phyloP scores from a whole-genome alignment of 2,797 vertebrate genomes.

The Falco naumanni region DNA sequence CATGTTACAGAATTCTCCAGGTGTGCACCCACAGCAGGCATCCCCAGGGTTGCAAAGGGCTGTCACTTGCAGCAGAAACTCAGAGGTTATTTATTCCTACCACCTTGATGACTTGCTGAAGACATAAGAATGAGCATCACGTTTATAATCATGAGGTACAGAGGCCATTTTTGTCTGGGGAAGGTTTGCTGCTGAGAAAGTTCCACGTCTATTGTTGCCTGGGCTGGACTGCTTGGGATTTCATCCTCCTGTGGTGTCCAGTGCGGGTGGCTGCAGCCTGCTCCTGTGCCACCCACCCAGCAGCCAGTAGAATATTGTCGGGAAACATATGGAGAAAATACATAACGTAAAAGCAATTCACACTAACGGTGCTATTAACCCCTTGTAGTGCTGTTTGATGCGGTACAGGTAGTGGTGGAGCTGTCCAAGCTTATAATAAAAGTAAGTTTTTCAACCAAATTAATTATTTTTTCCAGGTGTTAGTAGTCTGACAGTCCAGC shows the following conservation, averaged over 20 bases:
- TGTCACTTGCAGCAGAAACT: no score
- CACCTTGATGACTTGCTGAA: neutral
- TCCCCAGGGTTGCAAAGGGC: neutral
- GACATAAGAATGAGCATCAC: neutral
- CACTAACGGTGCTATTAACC: neutral
- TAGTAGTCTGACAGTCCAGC: neutral
- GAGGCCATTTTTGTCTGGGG: neutral
- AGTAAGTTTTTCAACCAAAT: neutral
- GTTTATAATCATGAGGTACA: fast-evolving
- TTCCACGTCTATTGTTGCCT: no score
- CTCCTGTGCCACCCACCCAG: neutral
- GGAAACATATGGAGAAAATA: neutral
- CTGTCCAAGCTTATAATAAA: neutral
- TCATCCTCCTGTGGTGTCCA: fast-evolving
- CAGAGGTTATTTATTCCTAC: neutral
- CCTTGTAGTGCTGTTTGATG: neutral
- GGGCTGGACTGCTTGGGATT: neutral
- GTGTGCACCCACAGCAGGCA: neutral
- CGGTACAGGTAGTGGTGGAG: fast-evolving
- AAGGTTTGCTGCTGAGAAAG: neutral
- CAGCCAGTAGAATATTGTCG: fast-evolving
- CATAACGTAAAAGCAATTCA: neutral
- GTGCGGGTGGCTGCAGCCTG: fast-evolving
- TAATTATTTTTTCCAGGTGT: neutral
- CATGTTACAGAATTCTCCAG: neutral